Percentiles rank a stretch among this genome's conserved stretches.
Evolutionary conservation across 2,888 invertebrate species (phyloP).

Genomic region (Xanthia icteritia): DNA sequence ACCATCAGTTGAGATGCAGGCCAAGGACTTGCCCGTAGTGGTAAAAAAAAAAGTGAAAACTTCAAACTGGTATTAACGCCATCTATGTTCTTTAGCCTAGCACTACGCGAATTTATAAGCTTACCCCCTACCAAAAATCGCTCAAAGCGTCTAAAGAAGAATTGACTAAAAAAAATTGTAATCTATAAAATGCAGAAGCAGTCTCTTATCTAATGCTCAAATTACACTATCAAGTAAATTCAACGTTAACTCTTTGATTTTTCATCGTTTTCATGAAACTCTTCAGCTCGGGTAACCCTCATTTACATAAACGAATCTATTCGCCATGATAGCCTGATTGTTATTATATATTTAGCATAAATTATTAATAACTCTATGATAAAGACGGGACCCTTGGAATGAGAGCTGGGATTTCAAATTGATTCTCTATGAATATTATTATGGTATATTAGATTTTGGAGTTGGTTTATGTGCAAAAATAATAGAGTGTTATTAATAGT

Average conservation of each 20-base stretch:
- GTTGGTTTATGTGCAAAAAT: constrained; percentile 3
- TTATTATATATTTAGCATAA: constrained; percentile 64
- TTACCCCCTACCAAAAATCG: no score
- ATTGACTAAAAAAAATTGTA: not conserved
- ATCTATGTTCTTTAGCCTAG: no score
- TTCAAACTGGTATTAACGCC: no score
- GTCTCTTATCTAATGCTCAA: constrained; percentile 18
- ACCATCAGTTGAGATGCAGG: no score
- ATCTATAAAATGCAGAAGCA: constrained; percentile 19
- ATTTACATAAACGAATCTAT: constrained; percentile 62
- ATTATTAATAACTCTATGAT: constrained; percentile 60
- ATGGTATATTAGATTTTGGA: constrained; percentile 18
- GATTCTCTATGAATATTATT: constrained; percentile 47
- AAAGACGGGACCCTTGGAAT: constrained; percentile 32
- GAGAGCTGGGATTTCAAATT: constrained; percentile 47
- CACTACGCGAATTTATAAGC: no score
- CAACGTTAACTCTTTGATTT: constrained; percentile 46
- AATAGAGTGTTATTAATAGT: not conserved
- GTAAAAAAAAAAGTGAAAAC: no score
- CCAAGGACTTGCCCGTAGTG: no score
- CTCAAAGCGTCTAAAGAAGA: no score
- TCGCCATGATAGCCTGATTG: constrained; percentile 48
- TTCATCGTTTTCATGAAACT: constrained; percentile 46
- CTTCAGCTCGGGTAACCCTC: constrained; percentile 10
- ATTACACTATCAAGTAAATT: constrained; percentile 26